Base-by-base conservation (phyloP, 2,888 invertebrate species). In the Nyleta sp. region DNA sequence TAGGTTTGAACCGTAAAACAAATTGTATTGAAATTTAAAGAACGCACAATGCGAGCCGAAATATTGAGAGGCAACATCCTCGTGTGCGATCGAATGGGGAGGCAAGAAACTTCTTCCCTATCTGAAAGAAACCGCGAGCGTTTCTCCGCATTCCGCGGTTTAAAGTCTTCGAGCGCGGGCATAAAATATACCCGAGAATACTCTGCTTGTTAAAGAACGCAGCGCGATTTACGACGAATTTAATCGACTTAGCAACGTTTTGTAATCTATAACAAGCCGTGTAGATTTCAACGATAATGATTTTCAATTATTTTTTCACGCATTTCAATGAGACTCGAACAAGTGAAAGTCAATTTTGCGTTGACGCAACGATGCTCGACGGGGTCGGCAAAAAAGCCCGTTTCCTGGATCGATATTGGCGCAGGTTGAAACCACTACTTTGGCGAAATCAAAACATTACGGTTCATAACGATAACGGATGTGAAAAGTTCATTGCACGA, bases 91-190 rank as follows among this genome's bases (percentile, higher is more conserved):
- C 46, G 59, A 33, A 53, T 10, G 28, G 28, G 28, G 28, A 28
- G 28, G 28, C 24, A 48, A 70, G 70, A 72, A 71, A 52, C 57
- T 70, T 72, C 72, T 80, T 65, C 65, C 68, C 71, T 67, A 78
- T 71, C 62, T 38, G 44, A 72, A 78, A 77, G 74, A 74, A 80
- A 78, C 68, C 77, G 75, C 85, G 82, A 80, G 73, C 80, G 83
- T 81, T 77, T 77, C 75, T 78, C 79, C 71, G 77, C 85, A 86
- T 87, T 87, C 85, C 84, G 82, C 83, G 86, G 84, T 85, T 84
- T 82, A 72, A 82, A 73, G 81, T 78, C 74, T 74, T 42, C 62
- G 48, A 46, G 52, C 70, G 48, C 74, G 55, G 72, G 48, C 75
- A 72, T 68, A 79, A 80, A 81, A 82, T 79, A 79, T 65, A 50